A percentile compares a stretch with the other conserved stretches of the same genome.
phyloP scores from a whole-genome alignment of 2,797 vertebrate species.

The Taeniopygia guttata region DNA sequence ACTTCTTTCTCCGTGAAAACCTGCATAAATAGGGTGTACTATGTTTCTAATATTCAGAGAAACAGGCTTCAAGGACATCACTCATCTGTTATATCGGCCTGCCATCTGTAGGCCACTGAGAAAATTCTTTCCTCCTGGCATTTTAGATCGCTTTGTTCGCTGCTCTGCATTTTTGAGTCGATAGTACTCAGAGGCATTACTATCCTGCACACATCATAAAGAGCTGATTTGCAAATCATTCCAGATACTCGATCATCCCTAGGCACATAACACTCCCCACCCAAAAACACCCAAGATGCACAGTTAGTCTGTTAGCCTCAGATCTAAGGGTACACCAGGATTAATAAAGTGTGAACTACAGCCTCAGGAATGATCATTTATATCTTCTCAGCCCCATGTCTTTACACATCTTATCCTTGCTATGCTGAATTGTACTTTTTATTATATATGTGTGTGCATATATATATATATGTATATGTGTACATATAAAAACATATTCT shows the following conservation, averaged over 20 bases:
- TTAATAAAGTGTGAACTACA: not conserved
- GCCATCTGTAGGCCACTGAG: constrained; percentile 64
- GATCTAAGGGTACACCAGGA: not conserved
- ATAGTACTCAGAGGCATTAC: not conserved
- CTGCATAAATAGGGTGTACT: not conserved
- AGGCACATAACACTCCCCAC: not conserved
- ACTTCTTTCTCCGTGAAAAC: not conserved
- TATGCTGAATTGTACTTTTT: not conserved
- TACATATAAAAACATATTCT: not conserved
- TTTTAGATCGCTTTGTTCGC: not conserved
- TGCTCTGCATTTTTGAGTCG: not conserved
- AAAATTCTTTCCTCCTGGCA: constrained; percentile 14
- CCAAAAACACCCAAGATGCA: not conserved
- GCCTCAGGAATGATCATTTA: not conserved
- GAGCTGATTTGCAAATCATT: not conserved
- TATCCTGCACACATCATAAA: not conserved
- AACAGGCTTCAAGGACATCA: not conserved
- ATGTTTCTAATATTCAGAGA: not conserved
- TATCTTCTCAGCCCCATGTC: not conserved
- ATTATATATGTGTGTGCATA: rapidly evolving
- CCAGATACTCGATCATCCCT: not conserved
- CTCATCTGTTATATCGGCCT: constrained; percentile 58
- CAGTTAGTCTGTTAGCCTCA: not conserved
- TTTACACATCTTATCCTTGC: not conserved
- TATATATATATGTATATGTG: no score